Base-by-base conservation (phyloP, 1,140 invertebrate species). In the Galleria mellonella region DNA sequence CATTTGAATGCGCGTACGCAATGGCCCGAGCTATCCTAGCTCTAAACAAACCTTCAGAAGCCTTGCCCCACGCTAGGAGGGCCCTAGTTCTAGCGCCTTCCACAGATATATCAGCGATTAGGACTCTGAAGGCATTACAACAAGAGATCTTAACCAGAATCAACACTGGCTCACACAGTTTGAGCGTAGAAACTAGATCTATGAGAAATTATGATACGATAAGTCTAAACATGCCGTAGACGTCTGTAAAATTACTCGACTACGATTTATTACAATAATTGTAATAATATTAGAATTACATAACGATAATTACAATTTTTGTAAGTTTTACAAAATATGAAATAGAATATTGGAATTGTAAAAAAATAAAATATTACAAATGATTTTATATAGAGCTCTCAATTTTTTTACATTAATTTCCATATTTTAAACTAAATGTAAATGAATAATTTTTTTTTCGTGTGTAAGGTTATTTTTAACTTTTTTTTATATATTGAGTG, bases 1-100 rank as follows among this genome's bases (percentile, higher is more conserved):
- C 94, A 0, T 98, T 95, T 74, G 97, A 98, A 87, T 96, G 96
- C 1, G 96, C 92, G 66, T 98, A 98, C 77, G 95, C 96, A 1
- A 89, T 96, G 68, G 93, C 96, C 0, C 92, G 96, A 68, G 96
- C 96, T 5, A 91, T 92, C 39, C 88, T 96, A 47, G 95, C 96
- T 5, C 62, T 86, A n/a, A 86, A 87, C 48, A 77, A 77, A 13
- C 63, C 87, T 0, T 85, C 87, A 2, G 88, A 89, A 45, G 88
- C 88, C 0, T 62, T 89, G 2, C 86, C 88, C 1, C 88, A 89
- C 60, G 87, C 88, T 2, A 71, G 88, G 38, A 73, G 87, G 37
- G 88, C 89, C 8, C 60, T 89, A 13, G 62, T 87, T 0, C 62
- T 84, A 8, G 81, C 76, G 1, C 77, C 77, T 10, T 47, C 62